Conservation (phyloP, 2,113 vertebrate genomes). For the Ammospiza nelsoni region DNA sequence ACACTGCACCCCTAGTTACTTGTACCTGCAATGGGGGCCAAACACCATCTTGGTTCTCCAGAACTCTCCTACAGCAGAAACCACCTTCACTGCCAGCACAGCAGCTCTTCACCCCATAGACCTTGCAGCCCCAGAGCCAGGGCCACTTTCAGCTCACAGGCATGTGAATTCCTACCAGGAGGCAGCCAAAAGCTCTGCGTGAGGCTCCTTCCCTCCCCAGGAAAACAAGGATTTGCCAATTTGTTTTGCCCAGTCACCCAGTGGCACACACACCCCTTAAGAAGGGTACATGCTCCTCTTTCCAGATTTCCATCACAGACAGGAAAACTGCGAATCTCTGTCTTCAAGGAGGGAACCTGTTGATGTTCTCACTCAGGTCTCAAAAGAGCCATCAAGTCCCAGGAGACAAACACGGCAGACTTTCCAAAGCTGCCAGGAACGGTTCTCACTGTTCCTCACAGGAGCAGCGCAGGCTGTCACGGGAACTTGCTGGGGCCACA, state of each 20-base stretch:
- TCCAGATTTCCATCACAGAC: neutral
- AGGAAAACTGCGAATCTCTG: neutral
- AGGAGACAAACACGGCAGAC: neutral
- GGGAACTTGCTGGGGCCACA: accelerated
- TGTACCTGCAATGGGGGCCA: accelerated
- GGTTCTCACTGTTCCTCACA: accelerated
- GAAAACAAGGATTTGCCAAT: neutral
- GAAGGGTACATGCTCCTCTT: accelerated
- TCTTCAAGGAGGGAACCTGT: neutral
- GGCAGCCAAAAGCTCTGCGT: accelerated
- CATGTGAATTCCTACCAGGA: neutral
- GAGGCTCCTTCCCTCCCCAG: neutral
- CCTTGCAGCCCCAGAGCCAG: neutral
- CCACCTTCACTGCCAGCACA: neutral
- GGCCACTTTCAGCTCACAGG: neutral
- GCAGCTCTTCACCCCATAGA: neutral
- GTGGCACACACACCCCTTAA: neutral
- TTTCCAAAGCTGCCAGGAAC: neutral
- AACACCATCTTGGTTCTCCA: neutral
- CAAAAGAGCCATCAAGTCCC: neutral
- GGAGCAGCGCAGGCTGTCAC: accelerated
- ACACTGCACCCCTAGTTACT: accelerated
- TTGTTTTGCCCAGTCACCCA: neutral
- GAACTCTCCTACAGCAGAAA: neutral
- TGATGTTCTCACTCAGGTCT: neutral